Percentiles rank a stretch among this genome's conserved stretches.
phyloP scores from a whole-genome alignment of 1,140 invertebrate species.

The Nebria ingens region DNA sequence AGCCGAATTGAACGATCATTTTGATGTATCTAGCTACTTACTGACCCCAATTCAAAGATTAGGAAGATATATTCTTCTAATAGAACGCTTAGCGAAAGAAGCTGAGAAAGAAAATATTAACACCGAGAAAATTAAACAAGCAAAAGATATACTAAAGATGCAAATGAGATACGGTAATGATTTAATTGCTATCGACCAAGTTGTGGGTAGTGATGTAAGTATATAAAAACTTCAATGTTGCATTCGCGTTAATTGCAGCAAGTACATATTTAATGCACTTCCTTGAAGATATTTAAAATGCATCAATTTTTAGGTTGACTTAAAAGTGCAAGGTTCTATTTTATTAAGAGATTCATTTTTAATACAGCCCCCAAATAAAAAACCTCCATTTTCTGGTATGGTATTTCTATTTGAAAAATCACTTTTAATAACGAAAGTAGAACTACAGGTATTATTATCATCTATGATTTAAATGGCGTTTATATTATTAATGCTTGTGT shows the following conservation, averaged over 20 bases:
- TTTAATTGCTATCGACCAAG: constrained; percentile 21
- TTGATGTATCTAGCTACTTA: constrained; percentile 24
- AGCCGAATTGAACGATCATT: constrained; percentile 18
- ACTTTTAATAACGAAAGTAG: neutral
- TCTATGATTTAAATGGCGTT: neutral
- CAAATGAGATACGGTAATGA: constrained; percentile 26
- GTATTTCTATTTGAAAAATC: constrained; percentile 26
- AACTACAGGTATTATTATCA: neutral
- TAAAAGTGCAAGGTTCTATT: constrained; percentile 22
- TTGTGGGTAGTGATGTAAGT: constrained; percentile 6
- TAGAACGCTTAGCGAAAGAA: constrained; percentile 25
- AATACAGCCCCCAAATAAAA: constrained; percentile 22
- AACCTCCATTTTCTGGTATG: constrained; percentile 15
- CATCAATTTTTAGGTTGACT: constrained; percentile 20
- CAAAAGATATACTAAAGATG: constrained; percentile 21
- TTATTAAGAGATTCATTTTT: constrained; percentile 24
- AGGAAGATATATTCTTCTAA: constrained; percentile 25
- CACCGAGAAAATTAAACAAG: constrained; percentile 15
- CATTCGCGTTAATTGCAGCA: too few relatives aligned
- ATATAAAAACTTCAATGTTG: too few relatives aligned
- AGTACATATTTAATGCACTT: too few relatives aligned
- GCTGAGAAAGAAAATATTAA: constrained; percentile 17
- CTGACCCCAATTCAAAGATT: constrained; percentile 27
- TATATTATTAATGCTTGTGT: neutral
- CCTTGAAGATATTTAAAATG: constrained; percentile 25